Percentiles rank a stretch among this genome's conserved stretches.
phyloP scores from a whole-genome alignment of 2,113 vertebrate species.

The Antennarius striatus region DNA sequence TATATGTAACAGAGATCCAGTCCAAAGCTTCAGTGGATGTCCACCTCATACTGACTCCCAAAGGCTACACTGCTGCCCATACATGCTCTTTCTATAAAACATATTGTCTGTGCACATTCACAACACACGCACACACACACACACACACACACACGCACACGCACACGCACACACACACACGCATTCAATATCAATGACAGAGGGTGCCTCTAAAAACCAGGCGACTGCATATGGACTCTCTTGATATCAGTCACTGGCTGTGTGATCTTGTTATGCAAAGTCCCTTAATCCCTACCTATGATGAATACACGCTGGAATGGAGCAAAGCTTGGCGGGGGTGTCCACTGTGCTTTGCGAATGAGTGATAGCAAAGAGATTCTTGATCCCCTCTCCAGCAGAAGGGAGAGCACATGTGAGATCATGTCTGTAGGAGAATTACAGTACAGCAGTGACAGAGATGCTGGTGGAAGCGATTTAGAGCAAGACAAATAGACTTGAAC shows the following conservation, averaged over 20 bases:
- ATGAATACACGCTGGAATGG: constrained; percentile 88
- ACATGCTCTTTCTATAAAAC: constrained; percentile 49
- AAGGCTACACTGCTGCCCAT: constrained; percentile 84
- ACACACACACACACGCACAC: constrained; percentile 11
- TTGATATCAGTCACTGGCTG: constrained; percentile 99
- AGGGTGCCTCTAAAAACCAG: constrained; percentile 91
- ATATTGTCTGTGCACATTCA: constrained; percentile 62
- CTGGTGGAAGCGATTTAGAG: constrained; percentile 41
- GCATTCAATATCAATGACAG: constrained; percentile 72
- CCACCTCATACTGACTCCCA: constrained; percentile 90
- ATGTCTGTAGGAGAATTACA: constrained; percentile 46
- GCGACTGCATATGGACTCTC: constrained; percentile 98
- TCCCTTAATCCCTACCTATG: constrained; percentile 99
- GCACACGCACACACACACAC: constrained; percentile 31
- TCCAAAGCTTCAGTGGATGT: constrained; percentile 91
- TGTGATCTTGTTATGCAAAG: constrained; percentile 99
- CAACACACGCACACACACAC: constrained; percentile 38
- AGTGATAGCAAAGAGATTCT: constrained; percentile 60
- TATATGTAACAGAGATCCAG: constrained; percentile 89
- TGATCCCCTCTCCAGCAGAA: constrained; percentile 54
- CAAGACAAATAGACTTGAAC: constrained; percentile 48
- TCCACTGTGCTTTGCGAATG: constrained; percentile 67
- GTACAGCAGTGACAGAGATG: constrained; percentile 19
- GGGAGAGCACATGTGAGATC: constrained; percentile 50
- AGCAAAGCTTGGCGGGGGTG: constrained; percentile 79